phyloP scores from a whole-genome alignment of 2,888 invertebrate genomes.

The Limenitis camilla region DNA sequence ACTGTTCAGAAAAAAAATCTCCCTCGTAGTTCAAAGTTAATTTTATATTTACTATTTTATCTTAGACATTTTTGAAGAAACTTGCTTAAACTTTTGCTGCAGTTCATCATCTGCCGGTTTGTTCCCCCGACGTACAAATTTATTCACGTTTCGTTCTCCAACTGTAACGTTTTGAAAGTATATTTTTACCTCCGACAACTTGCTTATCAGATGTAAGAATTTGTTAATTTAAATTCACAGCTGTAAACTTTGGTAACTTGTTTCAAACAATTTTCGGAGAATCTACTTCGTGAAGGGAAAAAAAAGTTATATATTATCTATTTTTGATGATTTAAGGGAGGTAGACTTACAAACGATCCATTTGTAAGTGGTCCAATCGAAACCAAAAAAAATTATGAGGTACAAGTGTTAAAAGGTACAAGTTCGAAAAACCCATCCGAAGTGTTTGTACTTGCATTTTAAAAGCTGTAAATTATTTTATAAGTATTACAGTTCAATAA shows the following conservation, averaged over 20 bases:
- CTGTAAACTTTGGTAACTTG: constrained; percentile 7
- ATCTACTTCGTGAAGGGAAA: neutral
- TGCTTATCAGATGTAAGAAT: constrained; percentile 19
- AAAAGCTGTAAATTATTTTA: too few species aligned
- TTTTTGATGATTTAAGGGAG: too few species aligned
- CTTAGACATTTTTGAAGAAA: constrained; percentile 14
- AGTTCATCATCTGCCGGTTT: constrained; percentile 19
- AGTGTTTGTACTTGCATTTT: too few species aligned
- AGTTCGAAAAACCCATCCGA: too few species aligned
- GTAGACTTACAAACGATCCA: too few species aligned
- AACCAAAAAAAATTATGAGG: too few species aligned
- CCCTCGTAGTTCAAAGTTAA: neutral
- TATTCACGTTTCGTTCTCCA: constrained; percentile 19
- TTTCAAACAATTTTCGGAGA: constrained; percentile 2
- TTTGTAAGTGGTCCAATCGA: too few species aligned
- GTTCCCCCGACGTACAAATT: constrained; percentile 19
- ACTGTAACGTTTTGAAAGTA: constrained; percentile 16
- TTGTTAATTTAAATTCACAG: constrained; percentile 18
- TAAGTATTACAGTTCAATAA: too few species aligned
- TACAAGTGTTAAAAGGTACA: too few species aligned
- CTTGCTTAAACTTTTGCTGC: constrained; percentile 16
- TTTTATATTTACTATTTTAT: constrained; percentile 13
- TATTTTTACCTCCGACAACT: constrained; percentile 19
- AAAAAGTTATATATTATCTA: neutral
- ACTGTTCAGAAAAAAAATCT: too few species aligned